Conservation (phyloP, 2,888 invertebrate genomes). For the Portevinia maculata region DNA sequence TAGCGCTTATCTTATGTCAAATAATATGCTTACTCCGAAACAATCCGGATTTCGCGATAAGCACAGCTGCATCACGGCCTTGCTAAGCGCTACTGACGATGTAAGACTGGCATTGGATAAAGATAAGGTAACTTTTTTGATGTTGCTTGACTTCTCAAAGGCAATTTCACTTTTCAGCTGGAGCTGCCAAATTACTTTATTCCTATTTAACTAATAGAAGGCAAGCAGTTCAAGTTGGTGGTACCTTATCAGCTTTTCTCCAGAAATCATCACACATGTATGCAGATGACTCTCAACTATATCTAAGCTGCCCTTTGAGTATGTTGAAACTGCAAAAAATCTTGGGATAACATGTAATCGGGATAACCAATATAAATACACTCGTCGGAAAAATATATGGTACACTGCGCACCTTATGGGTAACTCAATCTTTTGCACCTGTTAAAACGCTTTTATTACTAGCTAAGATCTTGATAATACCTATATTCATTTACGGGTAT, state of each 20-base stretch:
- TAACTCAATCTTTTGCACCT: no score
- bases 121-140: not conserved
- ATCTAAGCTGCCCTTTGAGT: not conserved
- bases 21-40: not conserved
- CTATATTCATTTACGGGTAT: no score
- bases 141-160: not conserved
- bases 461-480: no score
- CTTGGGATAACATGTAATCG: no score
- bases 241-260: not conserved
- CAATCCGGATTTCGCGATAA: not conserved
- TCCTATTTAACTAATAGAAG: no score
- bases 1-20: not conserved
- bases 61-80: not conserved
- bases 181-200: no score
- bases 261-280: not conserved
- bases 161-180: not conserved
- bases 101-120: not conserved
- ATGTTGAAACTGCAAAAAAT: no score
- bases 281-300: not conserved
- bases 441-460: no score
- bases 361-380: no score
- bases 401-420: no score
- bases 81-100: not conserved
- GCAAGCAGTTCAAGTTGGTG: not conserved
- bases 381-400: no score